phyloP scores from a whole-genome alignment of 2,888 invertebrate genomes.

The Xestia xanthographa region DNA sequence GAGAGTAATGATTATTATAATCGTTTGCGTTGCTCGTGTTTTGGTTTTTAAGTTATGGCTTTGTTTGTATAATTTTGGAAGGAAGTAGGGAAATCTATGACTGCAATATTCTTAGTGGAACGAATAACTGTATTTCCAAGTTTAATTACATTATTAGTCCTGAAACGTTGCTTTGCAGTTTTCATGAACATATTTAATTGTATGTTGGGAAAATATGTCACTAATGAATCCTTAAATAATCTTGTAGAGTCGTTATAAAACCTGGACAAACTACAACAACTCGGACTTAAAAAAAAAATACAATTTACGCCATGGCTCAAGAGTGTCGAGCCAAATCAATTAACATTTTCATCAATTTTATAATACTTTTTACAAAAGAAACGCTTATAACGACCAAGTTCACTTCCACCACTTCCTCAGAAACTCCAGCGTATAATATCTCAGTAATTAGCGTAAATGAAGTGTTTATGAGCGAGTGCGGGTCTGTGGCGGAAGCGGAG shows the following conservation, averaged over 20 bases:
- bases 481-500: constrained; percentile 66
- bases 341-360: neutral
- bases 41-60: constrained; percentile 42
- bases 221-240: neutral
- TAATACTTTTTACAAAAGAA: neutral
- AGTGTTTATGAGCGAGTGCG: constrained; percentile 57
- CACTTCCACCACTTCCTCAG: constrained; percentile 24
- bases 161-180: neutral
- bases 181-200: neutral
- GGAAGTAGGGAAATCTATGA: constrained; percentile 7
- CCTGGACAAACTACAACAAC: neutral
- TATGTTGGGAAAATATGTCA: neutral
- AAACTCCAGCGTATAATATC: constrained; percentile 19
- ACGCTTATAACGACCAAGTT: constrained; percentile 8
- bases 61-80: constrained; percentile 21
- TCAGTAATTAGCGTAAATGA: constrained; percentile 48
- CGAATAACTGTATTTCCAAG: neutral
- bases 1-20: constrained; percentile 46
- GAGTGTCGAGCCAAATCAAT: neutral
- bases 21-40: constrained; percentile 41
- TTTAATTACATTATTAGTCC: neutral
- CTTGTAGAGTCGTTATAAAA: neutral
- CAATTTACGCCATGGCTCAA: neutral
- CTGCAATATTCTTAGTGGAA: neutral
- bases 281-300: neutral